Conservation (phyloP, 1,140 invertebrate species). For the Anthonomus grandis region DNA sequence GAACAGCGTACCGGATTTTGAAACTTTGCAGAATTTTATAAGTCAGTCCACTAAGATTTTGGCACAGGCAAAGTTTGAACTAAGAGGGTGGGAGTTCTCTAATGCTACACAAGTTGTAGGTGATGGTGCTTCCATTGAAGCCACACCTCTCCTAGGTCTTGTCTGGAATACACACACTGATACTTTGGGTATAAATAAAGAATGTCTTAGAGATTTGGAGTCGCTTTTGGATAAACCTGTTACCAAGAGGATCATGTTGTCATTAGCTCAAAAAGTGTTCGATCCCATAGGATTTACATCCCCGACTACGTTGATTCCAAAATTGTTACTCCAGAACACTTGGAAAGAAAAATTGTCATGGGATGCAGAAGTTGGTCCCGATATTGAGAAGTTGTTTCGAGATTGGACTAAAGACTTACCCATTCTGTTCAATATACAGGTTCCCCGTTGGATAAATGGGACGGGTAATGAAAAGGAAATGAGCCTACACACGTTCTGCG, state of each 20-base stretch:
- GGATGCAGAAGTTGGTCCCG: conserved; percentile 14
- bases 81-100: conserved; percentile 36
- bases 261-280: conserved; percentile 8
- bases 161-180: not conserved
- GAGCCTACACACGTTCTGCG: too few species aligned
- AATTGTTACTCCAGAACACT: conserved; percentile 13
- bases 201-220: not conserved
- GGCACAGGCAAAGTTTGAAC: conserved; percentile 28
- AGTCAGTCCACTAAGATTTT: conserved; percentile 21
- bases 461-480: too few species aligned
- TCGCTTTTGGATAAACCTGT: conserved; percentile 1
- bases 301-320: conserved; percentile 9
- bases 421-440: conserved; percentile 9
- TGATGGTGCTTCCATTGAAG: not conserved
- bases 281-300: conserved; percentile 7
- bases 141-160: conserved; percentile 2
- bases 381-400: conserved; percentile 11
- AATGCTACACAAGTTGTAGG: not conserved
- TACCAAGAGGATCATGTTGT: conserved; percentile 11
- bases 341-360: conserved; percentile 13
- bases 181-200: not conserved
- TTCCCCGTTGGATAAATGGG: conserved; percentile 7
- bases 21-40: too few species aligned
- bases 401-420: conserved; percentile 15
- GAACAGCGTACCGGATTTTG: too few species aligned